Evolutionary conservation across 1,140 invertebrate genomes (phyloP).

Genomic region (Samia ricini): DNA sequence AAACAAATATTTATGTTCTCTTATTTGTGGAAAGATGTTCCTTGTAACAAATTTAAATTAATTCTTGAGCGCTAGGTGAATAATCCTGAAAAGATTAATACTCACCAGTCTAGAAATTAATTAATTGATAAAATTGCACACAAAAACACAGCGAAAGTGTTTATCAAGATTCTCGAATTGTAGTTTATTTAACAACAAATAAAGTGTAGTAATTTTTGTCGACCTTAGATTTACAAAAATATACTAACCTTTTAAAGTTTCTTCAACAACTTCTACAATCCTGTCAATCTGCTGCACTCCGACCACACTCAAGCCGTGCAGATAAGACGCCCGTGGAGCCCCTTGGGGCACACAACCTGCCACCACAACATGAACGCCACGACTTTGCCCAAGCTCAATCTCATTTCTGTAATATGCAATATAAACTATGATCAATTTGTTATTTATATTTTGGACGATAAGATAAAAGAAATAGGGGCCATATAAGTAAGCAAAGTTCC

Average conservation of each 20-base stretch:
- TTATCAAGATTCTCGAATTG: neutral
- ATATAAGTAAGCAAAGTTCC: too few relatives aligned
- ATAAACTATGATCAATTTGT: neutral
- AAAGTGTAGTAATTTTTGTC: neutral
- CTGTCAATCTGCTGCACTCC: constrained; percentile 99
- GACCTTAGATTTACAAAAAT: neutral
- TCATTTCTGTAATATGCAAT: constrained; percentile 84
- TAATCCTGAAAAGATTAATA: too few relatives aligned
- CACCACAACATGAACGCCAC: constrained; percentile 92
- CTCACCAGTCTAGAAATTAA: too few relatives aligned
- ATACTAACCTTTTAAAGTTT: constrained; percentile 92
- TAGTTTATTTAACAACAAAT: too few relatives aligned
- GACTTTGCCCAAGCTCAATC: constrained; percentile 86
- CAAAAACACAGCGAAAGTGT: neutral
- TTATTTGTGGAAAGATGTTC: too few relatives aligned
- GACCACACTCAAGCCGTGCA: constrained; percentile 92
- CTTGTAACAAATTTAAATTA: too few relatives aligned
- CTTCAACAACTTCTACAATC: constrained; percentile 99
- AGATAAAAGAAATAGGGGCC: too few relatives aligned
- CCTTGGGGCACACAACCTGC: constrained; percentile 98
- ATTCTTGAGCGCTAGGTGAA: too few relatives aligned
- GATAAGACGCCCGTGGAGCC: constrained; percentile 84
- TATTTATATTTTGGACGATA: neutral
- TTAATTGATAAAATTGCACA: too few relatives aligned
- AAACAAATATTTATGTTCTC: too few relatives aligned